Conservation (phyloP, 2,888 invertebrate genomes). For the Physocephala rufipes region DNA sequence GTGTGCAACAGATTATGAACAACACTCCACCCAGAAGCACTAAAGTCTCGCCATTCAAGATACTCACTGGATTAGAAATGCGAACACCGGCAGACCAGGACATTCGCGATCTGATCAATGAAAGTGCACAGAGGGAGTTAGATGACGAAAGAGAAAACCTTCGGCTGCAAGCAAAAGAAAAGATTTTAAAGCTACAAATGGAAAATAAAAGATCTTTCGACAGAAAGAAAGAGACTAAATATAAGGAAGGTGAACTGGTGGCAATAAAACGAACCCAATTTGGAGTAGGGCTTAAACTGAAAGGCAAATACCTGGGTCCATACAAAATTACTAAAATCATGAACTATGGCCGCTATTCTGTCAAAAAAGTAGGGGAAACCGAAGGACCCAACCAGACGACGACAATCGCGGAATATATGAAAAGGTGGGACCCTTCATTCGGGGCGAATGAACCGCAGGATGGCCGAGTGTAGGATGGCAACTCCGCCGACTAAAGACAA, state of each 20-base stretch:
- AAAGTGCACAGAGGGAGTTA: slow-evolving; percentile 5
- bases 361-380: slow-evolving; percentile 30
- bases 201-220: no score
- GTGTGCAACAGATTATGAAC: neutral
- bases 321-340: slow-evolving; percentile 18
- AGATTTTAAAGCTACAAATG: no score
- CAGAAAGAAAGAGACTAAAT: slow-evolving; percentile 1
- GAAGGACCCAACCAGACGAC: slow-evolving; percentile 23
- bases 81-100: neutral
- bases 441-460: slow-evolving; percentile 37
- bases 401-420: slow-evolving; percentile 34
- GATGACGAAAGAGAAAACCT: neutral
- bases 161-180: no score
- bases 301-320: slow-evolving; percentile 34
- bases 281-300: slow-evolving; percentile 27
- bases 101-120: neutral
- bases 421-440: slow-evolving; percentile 31
- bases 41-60: neutral
- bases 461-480: slow-evolving; percentile 33
- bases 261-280: slow-evolving; percentile 39
- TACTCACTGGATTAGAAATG: neutral
- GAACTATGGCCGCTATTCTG: slow-evolving; percentile 34
- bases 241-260: slow-evolving; percentile 22
- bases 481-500: no score
- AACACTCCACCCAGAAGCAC: slow-evolving; percentile 3